Evolutionary conservation across 2,797 vertebrate genomes (phyloP), one percentile per base, ranked within the genome.

Genomic region (Uromys caudimaculatus): DNA sequence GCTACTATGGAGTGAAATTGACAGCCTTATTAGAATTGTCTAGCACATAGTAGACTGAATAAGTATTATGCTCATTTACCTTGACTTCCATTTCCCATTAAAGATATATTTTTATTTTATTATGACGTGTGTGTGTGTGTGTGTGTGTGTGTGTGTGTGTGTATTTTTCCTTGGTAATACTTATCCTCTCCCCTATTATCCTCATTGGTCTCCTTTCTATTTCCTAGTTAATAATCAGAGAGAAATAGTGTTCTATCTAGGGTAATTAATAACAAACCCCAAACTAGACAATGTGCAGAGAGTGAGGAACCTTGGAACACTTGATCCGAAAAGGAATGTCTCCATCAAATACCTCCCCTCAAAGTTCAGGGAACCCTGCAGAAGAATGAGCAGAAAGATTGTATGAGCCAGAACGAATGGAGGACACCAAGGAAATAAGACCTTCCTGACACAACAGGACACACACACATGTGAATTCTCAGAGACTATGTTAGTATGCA

Each of bases 211-310:
- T 6, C 41, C 38, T 58, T 89, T 19, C 29, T 73, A 29, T 52
- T 71, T 93, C 83, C 24, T 81, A 76, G 19, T 81, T 32, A 27
- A 44, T 96, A 52, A 95, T 90, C 44, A 96, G 56, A 95, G 16
- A 95, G 29, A 95, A 96, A 79, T 47, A 60, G 7, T 82, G 97
- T 96, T 78, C 58, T 67, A 71, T 10, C 94, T 77, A 90, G 62
- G 88, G 17, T 62, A 60, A 81, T 56, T 91, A 83, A 90, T 82
- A 58, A 83, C n/a, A 82, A 64, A 64, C 19, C 29, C 44, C 44
- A 64, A 67, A 50, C 11, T 12, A 62, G 29, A 64, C 29, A 84
- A 47, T 64, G 41, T 64, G 35, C n/a, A 58, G 6, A 62, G 41
- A 62, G 38, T 47, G 58, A 64, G 60, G 44, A 47, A 35, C 16